Evolutionary conservation across 1,140 invertebrate genomes (phyloP).

Genomic region (Eulimnadia texana): DNA sequence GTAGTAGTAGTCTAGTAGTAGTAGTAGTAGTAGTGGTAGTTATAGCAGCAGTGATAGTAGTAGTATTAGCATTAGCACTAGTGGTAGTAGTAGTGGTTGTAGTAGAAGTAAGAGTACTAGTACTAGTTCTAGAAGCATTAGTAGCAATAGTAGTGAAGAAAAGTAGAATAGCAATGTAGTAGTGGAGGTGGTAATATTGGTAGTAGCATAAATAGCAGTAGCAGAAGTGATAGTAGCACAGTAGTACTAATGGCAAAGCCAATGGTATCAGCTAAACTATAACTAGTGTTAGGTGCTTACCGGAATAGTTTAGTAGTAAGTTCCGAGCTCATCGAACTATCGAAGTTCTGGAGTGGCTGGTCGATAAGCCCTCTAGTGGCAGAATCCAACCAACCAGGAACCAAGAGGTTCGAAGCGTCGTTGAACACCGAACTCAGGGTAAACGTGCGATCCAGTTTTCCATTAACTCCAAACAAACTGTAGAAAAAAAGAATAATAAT

Average conservation of each 20-base stretch:
- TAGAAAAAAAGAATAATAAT: slow-evolving; percentile 9
- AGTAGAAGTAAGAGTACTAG: no score
- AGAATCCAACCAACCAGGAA: slow-evolving; percentile 36
- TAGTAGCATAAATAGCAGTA: background rate
- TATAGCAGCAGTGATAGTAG: no score
- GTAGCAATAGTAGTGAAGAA: no score
- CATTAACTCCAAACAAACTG: slow-evolving; percentile 32
- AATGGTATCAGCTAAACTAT: no score
- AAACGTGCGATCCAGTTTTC: slow-evolving; percentile 33
- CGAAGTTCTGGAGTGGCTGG: slow-evolving; percentile 49
- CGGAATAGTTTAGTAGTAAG: slow-evolving; percentile 28
- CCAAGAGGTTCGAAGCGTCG: slow-evolving; percentile 33
- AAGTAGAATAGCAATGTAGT: no score
- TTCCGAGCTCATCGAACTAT: slow-evolving; percentile 47
- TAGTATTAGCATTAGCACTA: no score
- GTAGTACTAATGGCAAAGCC: no score
- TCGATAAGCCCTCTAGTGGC: slow-evolving; percentile 48
- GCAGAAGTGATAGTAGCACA: background rate
- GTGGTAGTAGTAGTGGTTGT: no score
- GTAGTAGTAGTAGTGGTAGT: no score
- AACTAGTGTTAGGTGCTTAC: background rate
- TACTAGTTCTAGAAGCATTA: no score
- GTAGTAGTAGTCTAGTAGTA: no score
- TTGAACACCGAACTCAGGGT: slow-evolving; percentile 37
- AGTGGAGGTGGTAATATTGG: no score